A percentile compares a stretch with the other conserved stretches of the same genome.
phyloP scores from a whole-genome alignment of 2,888 invertebrate genomes.

The Allacma fusca region DNA sequence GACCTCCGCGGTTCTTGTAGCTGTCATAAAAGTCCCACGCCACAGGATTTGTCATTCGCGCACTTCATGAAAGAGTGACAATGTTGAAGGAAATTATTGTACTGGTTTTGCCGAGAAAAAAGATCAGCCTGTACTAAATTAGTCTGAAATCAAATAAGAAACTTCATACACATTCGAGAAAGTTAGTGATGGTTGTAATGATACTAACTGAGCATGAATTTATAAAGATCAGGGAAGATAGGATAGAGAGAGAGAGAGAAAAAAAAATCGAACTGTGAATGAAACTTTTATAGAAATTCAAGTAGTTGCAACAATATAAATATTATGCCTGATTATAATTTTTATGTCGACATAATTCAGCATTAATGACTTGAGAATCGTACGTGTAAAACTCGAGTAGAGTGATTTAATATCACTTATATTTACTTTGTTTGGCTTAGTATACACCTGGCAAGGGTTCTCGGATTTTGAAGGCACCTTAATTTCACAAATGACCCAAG shows the following conservation, averaged over 20 bases:
- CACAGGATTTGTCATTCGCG: too few relatives aligned
- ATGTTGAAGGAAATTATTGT: too few relatives aligned
- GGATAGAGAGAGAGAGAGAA: background rate
- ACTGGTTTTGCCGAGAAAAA: too few relatives aligned
- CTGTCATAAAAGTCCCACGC: too few relatives aligned
- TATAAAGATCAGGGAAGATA: constrained; percentile 13
- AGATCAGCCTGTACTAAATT: too few relatives aligned
- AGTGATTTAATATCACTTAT: constrained; percentile 7
- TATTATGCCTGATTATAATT: background rate
- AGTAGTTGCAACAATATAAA: background rate
- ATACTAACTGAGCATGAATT: background rate
- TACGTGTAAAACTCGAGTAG: background rate
- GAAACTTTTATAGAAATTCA: constrained; percentile 2
- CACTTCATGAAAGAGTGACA: too few relatives aligned
- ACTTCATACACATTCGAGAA: background rate
- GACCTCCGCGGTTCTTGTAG: too few relatives aligned
- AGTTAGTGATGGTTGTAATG: background rate
- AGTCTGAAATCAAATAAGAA: too few relatives aligned
- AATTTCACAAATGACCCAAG: background rate
- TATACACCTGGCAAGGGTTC: background rate
- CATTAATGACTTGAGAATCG: constrained; percentile 7
- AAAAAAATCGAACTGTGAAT: background rate
- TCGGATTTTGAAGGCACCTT: background rate
- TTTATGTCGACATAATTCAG: background rate
- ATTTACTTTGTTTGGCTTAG: background rate